phyloP scores from a whole-genome alignment of 1,140 invertebrate species.

The Drosophila pachea region DNA sequence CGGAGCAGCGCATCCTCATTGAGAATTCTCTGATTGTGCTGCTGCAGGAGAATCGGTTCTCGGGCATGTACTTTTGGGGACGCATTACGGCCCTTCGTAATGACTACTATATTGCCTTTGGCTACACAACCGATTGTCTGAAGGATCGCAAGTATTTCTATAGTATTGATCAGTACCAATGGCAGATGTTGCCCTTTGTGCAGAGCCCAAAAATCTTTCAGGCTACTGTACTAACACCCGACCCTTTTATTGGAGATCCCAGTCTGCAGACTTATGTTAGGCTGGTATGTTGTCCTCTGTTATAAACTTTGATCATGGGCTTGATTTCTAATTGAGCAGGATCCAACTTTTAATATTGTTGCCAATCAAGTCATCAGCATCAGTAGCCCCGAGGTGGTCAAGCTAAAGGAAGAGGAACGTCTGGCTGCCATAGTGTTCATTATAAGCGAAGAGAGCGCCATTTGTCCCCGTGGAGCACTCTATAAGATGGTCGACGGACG shows the following conservation, averaged over 20 bases:
- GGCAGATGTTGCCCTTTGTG: conserved; percentile 84
- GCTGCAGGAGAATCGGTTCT: conserved; percentile 88
- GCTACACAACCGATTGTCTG: conserved; percentile 84
- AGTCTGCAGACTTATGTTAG: conserved; percentile 80
- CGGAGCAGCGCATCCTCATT: conserved; percentile 83
- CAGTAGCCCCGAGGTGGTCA: conserved; percentile 78
- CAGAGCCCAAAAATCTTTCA: conserved; percentile 81
- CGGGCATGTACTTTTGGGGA: conserved; percentile 87
- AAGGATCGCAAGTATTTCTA: conserved; percentile 85
- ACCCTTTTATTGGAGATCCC: conserved; percentile 82
- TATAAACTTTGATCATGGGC: not conserved
- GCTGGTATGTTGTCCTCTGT: conserved; percentile 47
- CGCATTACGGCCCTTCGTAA: conserved; percentile 83
- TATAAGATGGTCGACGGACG: conserved; percentile 84
- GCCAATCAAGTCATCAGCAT: conserved; percentile 79
- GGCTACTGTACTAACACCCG: conserved; percentile 81
- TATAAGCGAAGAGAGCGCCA: conserved; percentile 84
- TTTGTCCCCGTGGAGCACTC: conserved; percentile 86
- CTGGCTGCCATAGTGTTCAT: conserved; percentile 84
- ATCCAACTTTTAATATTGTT: conserved; percentile 76
- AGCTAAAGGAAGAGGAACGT: conserved; percentile 88
- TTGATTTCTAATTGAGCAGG: conserved; percentile 33
- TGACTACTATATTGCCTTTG: conserved; percentile 88
- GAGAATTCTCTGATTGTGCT: conserved; percentile 85
- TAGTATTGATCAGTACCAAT: conserved; percentile 84